Evolutionary conservation across 2,797 vertebrate species (phyloP).

Genomic region (Anguilla anguilla): DNA sequence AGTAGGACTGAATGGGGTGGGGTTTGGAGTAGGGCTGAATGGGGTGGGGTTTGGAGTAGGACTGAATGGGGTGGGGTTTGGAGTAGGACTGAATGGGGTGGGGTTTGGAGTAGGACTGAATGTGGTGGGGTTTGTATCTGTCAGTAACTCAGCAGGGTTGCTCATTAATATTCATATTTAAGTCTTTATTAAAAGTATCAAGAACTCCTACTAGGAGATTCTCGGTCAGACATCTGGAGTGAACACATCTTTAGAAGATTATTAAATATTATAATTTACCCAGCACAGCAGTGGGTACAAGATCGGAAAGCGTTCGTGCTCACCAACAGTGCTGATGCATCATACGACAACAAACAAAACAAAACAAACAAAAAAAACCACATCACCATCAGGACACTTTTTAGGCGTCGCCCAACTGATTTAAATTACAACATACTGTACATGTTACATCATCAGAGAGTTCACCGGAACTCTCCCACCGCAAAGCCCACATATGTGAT

Average conservation of each 20-base stretch:
- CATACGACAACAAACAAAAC: not conserved
- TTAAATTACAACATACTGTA: not conserved
- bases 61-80: no score
- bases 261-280: slow-evolving; percentile 46
- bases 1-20: no score
- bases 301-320: slow-evolving; percentile 17
- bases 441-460: not conserved
- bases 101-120: no score
- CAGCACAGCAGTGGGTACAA: slow-evolving; percentile 33
- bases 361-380: not conserved
- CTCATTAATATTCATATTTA: not conserved
- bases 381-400: not conserved
- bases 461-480: no score
- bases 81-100: no score
- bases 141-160: not conserved
- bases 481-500: no score
- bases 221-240: slow-evolving; percentile 51
- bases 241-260: not conserved
- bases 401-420: slow-evolving; percentile 19
- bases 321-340: slow-evolving; percentile 17
- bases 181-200: not conserved
- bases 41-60: no score
- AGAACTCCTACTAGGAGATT: slow-evolving; percentile 17
- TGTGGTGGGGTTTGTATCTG: not conserved
- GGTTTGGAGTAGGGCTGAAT: no score